Evolutionary conservation across 2,113 vertebrate genomes (phyloP), one percentile per base, ranked within the genome.

Genomic region (Crocuta crocuta): DNA sequence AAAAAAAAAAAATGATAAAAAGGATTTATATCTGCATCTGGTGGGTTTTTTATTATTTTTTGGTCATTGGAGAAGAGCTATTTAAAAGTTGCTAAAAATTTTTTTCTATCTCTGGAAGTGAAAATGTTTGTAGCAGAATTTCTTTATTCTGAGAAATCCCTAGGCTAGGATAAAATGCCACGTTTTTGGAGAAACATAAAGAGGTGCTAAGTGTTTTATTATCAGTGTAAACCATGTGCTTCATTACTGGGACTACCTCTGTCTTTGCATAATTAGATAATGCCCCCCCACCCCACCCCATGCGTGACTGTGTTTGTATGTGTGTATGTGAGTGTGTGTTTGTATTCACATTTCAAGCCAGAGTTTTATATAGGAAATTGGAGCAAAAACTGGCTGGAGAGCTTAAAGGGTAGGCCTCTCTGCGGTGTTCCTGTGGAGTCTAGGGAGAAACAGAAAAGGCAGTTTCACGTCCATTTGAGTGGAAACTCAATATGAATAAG

Each of bases 391-490:
- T 31, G 63, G 2, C 26, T 84, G 11, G 9, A 35, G 23, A 80
- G 9, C 0, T 1, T n/a, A 68, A 11, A 3, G 43, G 33, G 0
- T 0, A 26, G 55, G 48, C 35, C 13, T 39, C 58, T 78, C 13
- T 28, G 2, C 68, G 4, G 13, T 23, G 7, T 10, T 94, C 35
- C 33, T 43, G 3, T 13, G 17, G 33, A 53, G 2, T 48, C 50
- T 86, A 48, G 43, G 88, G 50, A 84, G 31, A 91, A 90, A 87
- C 0, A 43, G 23, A 4, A 24, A 4, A 48, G 1, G 1, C 28
- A 35, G 50, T 65, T 15, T 7, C 70, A 91, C 35, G 6, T 50
- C 2, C 24, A 17, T 70, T 74, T 50, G 35, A 71, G 50, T 6
- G 84, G 68, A 80, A 90, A 65, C 3, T 74, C 45, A 81, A 43